Evolutionary conservation across 1,140 invertebrate genomes (phyloP).

Genomic region (Diorhabda sublineata): DNA sequence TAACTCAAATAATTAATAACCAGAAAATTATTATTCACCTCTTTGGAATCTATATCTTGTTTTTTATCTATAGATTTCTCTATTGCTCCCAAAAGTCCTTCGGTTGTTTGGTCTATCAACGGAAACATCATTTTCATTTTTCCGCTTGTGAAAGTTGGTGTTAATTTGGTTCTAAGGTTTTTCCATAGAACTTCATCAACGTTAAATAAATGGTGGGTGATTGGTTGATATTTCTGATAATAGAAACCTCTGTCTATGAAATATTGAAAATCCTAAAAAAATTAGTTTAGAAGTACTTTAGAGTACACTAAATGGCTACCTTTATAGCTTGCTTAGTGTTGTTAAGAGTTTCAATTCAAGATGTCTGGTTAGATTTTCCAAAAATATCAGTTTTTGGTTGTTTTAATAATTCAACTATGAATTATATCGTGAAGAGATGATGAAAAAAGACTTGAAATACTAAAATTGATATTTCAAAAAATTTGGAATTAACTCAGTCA

Average conservation of each 20-base stretch:
- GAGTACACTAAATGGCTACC: background rate
- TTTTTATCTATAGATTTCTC: background rate
- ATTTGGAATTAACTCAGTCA: too few relatives aligned
- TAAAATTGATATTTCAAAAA: too few relatives aligned
- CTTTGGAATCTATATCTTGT: constrained; percentile 50
- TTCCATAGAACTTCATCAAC: constrained; percentile 49
- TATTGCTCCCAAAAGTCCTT: constrained; percentile 45
- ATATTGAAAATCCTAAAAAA: constrained; percentile 46
- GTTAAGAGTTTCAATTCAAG: too few relatives aligned
- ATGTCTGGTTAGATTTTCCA: too few relatives aligned
- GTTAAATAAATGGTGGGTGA: constrained; percentile 50
- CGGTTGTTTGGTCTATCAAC: constrained; percentile 23
- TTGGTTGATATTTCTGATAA: constrained; percentile 46
- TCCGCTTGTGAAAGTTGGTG: constrained; percentile 51
- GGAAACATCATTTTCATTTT: constrained; percentile 52
- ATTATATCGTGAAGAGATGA: too few relatives aligned
- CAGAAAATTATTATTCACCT: constrained; percentile 23
- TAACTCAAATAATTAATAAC: background rate
- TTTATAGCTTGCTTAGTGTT: too few relatives aligned
- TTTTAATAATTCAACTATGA: too few relatives aligned
- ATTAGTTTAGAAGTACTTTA: background rate
- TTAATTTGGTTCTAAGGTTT: constrained; percentile 47
- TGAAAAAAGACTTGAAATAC: too few relatives aligned
- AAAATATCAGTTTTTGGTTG: too few relatives aligned
- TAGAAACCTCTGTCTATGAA: constrained; percentile 50